Evolutionary conservation across 2,113 vertebrate genomes (phyloP).

Genomic region (Macrotus californicus): DNA sequence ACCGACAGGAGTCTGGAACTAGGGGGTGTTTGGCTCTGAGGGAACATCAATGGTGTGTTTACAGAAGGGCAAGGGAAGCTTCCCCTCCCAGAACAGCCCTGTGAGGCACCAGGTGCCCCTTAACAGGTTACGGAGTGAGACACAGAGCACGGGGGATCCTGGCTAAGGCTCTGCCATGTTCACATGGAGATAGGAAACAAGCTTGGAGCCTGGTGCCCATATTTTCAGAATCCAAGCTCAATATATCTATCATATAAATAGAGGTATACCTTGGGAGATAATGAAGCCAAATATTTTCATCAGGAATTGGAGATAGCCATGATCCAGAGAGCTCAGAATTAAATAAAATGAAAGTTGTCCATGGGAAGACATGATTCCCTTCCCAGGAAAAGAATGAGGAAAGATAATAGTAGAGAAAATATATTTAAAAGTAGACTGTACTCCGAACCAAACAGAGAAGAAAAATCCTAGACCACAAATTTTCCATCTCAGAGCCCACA

Average conservation of each 20-base stretch:
- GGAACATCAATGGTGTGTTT: background rate
- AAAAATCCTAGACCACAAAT: background rate
- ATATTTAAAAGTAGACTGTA: background rate
- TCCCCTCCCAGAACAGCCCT: background rate
- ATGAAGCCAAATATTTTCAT: background rate
- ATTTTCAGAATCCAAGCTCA: background rate
- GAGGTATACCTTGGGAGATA: background rate
- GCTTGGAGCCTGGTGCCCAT: background rate
- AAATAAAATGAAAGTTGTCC: background rate
- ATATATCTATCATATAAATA: background rate
- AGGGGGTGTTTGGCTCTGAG: fast-evolving
- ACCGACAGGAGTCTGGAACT: background rate
- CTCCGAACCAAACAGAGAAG: background rate
- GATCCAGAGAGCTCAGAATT: background rate
- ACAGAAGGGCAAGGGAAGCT: background rate
- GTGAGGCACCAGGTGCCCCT: background rate
- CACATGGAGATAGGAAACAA: background rate
- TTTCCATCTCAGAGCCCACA: background rate
- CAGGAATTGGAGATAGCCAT: background rate
- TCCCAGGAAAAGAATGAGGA: background rate
- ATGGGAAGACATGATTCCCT: background rate
- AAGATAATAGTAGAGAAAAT: background rate
- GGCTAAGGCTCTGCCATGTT: too few species aligned
- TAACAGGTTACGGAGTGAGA: background rate
- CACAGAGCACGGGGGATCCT: background rate